These are phyloP conservation scores for Paraescarpia echinospica DNA, from an alignment of 1,140 invertebrate species.

Conservation along the genomic window DNA sequence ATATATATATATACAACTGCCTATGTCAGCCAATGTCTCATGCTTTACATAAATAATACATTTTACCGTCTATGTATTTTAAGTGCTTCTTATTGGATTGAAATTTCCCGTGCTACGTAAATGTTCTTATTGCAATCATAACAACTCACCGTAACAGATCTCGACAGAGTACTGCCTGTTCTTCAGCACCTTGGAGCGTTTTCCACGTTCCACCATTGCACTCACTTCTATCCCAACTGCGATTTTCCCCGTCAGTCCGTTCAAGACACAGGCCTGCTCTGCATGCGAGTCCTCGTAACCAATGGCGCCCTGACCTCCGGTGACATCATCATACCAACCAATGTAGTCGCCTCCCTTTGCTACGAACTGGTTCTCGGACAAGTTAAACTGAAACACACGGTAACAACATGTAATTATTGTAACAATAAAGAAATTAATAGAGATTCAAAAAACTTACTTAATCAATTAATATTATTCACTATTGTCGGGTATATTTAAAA, in stretches of 20 bases:
- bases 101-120: too few relatives aligned
- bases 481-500: too few relatives aligned
- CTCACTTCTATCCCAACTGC: not conserved
- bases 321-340: slow-evolving; percentile 6
- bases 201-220: not conserved
- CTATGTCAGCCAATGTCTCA: too few relatives aligned
- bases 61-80: too few relatives aligned
- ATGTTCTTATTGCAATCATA: not conserved
- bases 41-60: too few relatives aligned
- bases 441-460: too few relatives aligned
- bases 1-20: too few relatives aligned
- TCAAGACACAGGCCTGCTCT: not conserved
- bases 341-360: slow-evolving; percentile 10
- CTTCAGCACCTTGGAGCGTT: not conserved
- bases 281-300: not conserved
- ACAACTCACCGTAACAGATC: not conserved
- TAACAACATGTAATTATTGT: not conserved
- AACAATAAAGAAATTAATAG: too few relatives aligned
- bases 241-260: not conserved
- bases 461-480: too few relatives aligned
- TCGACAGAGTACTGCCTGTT: not conserved
- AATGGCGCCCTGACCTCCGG: slow-evolving; percentile 7
- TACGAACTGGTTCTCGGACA: not conserved
- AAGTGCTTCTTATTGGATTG: too few relatives aligned
- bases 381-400: not conserved